Conservation (phyloP, 2,888 invertebrate species). For the Gandaritis pyraliata region DNA sequence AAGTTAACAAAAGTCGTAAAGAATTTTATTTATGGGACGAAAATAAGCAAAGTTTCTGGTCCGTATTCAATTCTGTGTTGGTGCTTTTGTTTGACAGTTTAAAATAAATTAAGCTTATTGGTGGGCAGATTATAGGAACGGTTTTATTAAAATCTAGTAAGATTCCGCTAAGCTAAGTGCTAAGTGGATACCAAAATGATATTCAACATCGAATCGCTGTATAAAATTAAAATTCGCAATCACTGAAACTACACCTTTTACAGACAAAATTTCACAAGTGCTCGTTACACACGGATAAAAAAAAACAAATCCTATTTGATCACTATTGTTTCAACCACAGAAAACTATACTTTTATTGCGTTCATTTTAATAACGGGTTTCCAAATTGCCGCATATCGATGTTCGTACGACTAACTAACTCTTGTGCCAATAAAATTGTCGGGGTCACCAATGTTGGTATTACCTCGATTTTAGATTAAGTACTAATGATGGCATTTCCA, state of each 20-base stretch:
- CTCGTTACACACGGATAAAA: not conserved
- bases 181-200: not conserved
- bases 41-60: slow-evolving; percentile 22
- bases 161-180: not conserved
- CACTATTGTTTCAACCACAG: slow-evolving; percentile 16
- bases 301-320: slow-evolving; percentile 7
- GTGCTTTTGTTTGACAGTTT: slow-evolving; percentile 12
- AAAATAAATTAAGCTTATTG: not conserved
- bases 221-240: too few species aligned
- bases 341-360: slow-evolving; percentile 15
- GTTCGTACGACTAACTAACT: slow-evolving; percentile 3
- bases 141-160: not conserved
- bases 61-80: slow-evolving; percentile 7
- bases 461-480: not conserved
- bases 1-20: slow-evolving; percentile 25
- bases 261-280: too few species aligned
- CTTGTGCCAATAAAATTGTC: slow-evolving; percentile 1
- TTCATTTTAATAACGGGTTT: slow-evolving; percentile 19
- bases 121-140: not conserved
- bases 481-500: not conserved
- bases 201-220: too few species aligned
- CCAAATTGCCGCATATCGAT: slow-evolving; percentile 17
- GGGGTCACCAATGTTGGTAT: slow-evolving; percentile 2
- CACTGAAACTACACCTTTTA: too few species aligned
- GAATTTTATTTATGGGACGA: slow-evolving; percentile 23